Conservation (phyloP, 1,140 invertebrate genomes). For the Anastatus disparis region DNA sequence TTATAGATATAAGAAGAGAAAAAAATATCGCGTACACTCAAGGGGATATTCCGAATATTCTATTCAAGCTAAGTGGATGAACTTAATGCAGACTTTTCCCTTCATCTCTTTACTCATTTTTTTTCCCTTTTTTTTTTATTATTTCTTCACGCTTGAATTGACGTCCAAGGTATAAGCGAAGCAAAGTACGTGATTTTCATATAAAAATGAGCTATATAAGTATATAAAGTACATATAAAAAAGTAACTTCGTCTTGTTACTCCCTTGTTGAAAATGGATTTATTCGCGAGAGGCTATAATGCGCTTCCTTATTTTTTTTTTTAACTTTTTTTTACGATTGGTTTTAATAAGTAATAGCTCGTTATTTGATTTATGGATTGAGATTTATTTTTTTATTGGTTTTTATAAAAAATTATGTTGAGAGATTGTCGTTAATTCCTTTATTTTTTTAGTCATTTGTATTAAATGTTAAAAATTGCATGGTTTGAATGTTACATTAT, state of each 20-base stretch:
- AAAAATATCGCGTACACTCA: neutral
- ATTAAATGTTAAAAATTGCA: no score
- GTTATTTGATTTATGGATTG: no score
- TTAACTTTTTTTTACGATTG: neutral
- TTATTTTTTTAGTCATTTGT: no score
- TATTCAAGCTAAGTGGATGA: constrained; percentile 37
- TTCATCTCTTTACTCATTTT: no score
- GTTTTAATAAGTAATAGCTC: no score
- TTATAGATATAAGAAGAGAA: neutral
- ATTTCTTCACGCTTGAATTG: constrained; percentile 24
- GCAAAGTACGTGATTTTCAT: constrained; percentile 34
- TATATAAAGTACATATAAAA: neutral
- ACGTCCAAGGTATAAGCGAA: constrained; percentile 5
- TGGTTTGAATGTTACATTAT: no score
- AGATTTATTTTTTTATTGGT: no score
- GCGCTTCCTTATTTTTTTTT: neutral
- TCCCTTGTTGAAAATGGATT: neutral
- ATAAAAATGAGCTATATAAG: neutral
- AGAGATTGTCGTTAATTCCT: no score
- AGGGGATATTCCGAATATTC: no score
- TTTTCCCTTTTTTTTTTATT: no score
- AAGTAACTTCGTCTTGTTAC: neutral
- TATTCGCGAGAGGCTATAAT: neutral
- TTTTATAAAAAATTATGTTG: no score
- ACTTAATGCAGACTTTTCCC: constrained; percentile 9